Evolutionary conservation across 1,140 invertebrate species (phyloP).

Genomic region (Brachionus manjavacas): DNA sequence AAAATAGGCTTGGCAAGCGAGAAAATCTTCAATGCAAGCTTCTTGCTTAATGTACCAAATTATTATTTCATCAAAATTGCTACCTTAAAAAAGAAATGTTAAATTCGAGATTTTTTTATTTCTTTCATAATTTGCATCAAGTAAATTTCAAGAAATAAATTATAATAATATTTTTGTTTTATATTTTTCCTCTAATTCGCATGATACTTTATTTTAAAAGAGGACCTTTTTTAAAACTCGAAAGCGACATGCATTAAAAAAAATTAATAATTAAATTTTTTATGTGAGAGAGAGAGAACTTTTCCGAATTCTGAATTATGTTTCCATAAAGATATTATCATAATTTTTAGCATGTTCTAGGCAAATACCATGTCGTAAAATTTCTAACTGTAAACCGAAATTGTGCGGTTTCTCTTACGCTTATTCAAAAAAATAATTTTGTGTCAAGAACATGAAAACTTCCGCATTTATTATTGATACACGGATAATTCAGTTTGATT

Average conservation of each 20-base stretch:
- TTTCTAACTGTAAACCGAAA: too few relatives aligned
- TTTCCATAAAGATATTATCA: not conserved
- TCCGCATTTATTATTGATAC: not conserved
- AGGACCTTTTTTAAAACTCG: not conserved
- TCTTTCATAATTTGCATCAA: not conserved
- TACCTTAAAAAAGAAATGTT: not conserved
- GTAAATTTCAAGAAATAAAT: not conserved
- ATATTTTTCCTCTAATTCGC: not conserved
- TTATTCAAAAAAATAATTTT: too few relatives aligned
- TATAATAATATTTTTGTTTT: not conserved
- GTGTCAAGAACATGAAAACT: not conserved
- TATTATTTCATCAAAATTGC: not conserved
- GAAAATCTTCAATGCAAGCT: not conserved
- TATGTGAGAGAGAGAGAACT: not conserved
- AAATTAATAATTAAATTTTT: not conserved
- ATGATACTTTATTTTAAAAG: not conserved
- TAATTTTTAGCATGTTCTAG: not conserved
- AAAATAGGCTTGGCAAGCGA: not conserved
- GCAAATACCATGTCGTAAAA: not conserved
- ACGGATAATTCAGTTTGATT: too few relatives aligned
- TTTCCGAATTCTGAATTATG: not conserved
- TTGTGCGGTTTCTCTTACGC: too few relatives aligned
- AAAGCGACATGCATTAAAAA: not conserved
- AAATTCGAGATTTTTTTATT: not conserved
- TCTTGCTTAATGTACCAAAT: not conserved